phyloP scores from a whole-genome alignment of 2,113 vertebrate genomes.

The Sander lucioperca region DNA sequence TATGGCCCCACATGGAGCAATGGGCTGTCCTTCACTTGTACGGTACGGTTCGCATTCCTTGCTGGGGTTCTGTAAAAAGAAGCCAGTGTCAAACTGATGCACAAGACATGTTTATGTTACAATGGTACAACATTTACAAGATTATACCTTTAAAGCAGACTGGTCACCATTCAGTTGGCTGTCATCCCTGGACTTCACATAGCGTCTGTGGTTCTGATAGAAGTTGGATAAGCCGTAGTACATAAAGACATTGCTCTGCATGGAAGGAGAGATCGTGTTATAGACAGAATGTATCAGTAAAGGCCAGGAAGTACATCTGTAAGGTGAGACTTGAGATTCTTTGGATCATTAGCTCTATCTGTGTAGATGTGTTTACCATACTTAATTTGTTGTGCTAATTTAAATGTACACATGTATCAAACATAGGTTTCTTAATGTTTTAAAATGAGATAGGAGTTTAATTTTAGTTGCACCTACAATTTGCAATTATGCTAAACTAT shows the following conservation, averaged over 20 bases:
- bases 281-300: not conserved
- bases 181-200: slow-evolving; percentile 98
- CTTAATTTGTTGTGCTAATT: not conserved
- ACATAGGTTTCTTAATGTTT: not conserved
- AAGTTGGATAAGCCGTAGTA: slow-evolving; percentile 99
- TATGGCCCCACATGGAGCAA: slow-evolving; percentile 97
- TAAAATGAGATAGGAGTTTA: not conserved
- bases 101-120: not conserved
- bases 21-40: slow-evolving; percentile 84
- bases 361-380: not conserved
- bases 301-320: not conserved
- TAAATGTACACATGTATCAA: not conserved
- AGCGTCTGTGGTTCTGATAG: slow-evolving; percentile 98
- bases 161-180: slow-evolving; percentile 93
- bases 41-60: slow-evolving; percentile 97
- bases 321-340: not conserved
- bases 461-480: not conserved
- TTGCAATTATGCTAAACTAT: not conserved
- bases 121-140: rapidly evolving
- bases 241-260: slow-evolving; percentile 97
- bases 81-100: not conserved
- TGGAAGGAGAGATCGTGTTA: not conserved
- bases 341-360: not conserved
- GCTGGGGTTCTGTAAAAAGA: slow-evolving; percentile 88
- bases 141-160: slow-evolving; percentile 85